A percentile compares a stretch with the other conserved stretches of the same genome.
Evolutionary conservation across 2,888 invertebrate species (phyloP).

Genomic region (Mesodorylaimus sp.): DNA sequence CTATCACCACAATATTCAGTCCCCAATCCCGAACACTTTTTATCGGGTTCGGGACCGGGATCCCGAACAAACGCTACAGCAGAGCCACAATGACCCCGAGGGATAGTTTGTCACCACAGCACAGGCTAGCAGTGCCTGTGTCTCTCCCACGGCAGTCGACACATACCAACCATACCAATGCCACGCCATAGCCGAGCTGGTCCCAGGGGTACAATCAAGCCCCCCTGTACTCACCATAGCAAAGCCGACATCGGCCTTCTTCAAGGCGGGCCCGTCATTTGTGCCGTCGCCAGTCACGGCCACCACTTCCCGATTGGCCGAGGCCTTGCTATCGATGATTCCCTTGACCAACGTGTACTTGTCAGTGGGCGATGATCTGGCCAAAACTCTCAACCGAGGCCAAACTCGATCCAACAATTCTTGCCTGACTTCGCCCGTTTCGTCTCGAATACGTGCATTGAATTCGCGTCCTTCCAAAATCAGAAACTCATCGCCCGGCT

Average conservation of each 20-base stretch:
- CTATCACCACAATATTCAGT: no score
- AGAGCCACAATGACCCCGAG: no score
- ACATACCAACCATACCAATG: no score
- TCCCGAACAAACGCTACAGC: no score
- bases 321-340: constrained; percentile 37
- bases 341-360: constrained; percentile 39
- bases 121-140: no score
- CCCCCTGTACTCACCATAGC: constrained; percentile 36
- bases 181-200: no score
- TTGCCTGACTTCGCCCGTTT: constrained; percentile 22
- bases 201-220: no score
- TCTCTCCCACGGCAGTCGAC: no score
- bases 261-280: constrained; percentile 40
- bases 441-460: constrained; percentile 47
- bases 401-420: constrained; percentile 31
- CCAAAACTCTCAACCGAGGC: constrained; percentile 37
- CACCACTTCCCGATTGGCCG: constrained; percentile 34
- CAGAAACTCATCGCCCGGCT: constrained; percentile 80
- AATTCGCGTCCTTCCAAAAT: constrained; percentile 96
- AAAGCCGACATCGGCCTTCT: constrained; percentile 41
- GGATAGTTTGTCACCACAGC: no score
- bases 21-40: no score
- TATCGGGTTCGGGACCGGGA: no score
- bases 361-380: constrained; percentile 38
- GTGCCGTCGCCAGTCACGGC: constrained; percentile 41